Conservation (phyloP, 2,797 vertebrate species). For the Discoglossus pictus region DNA sequence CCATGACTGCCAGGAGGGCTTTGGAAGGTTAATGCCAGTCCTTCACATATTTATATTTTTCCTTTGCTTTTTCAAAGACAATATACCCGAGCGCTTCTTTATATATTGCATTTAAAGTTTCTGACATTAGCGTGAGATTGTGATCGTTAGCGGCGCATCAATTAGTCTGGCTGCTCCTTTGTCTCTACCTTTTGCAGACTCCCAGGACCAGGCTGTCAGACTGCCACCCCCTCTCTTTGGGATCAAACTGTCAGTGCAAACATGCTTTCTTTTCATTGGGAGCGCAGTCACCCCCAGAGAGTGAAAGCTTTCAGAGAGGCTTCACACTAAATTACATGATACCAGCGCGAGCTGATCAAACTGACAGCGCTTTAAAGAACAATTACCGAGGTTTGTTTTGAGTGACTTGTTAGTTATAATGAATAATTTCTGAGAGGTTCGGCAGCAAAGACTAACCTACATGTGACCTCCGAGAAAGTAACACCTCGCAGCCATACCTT, state of each 20-base stretch:
- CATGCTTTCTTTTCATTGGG: conserved; percentile 68
- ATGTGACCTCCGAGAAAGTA: conserved; percentile 50
- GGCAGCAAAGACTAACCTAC: conserved; percentile 22
- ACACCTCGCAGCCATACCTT: conserved; percentile 32
- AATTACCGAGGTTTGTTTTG: conserved; percentile 63
- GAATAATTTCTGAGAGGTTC: conserved; percentile 54
- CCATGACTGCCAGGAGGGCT: too few species aligned
- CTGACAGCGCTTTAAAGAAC: conserved; percentile 70
- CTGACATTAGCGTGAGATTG: conserved; percentile 62
- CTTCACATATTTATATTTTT: too few species aligned
- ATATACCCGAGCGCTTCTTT: too few species aligned
- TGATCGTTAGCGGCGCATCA: conserved; percentile 54
- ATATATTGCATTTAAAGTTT: conserved; percentile 31
- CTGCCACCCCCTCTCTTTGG: conserved; percentile 70
- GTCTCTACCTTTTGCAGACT: conserved; percentile 64
- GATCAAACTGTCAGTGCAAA: conserved; percentile 73
- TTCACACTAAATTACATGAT: conserved; percentile 70
- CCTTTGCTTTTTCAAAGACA: too few species aligned
- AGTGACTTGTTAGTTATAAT: conserved; percentile 58
- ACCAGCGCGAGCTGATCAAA: conserved; percentile 61
- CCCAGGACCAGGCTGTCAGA: conserved; percentile 71
- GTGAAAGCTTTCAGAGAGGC: conserved; percentile 69
- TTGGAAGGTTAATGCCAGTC: too few species aligned
- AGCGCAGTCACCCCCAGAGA: conserved; percentile 67
- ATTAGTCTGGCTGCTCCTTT: conserved; percentile 66